Evolutionary conservation across 35 echinoderm and acorn worm genomes (phyloP), one percentile per base, ranked within the genome.

Genomic region (Hemicentrotus pulcherrimus): DNA sequence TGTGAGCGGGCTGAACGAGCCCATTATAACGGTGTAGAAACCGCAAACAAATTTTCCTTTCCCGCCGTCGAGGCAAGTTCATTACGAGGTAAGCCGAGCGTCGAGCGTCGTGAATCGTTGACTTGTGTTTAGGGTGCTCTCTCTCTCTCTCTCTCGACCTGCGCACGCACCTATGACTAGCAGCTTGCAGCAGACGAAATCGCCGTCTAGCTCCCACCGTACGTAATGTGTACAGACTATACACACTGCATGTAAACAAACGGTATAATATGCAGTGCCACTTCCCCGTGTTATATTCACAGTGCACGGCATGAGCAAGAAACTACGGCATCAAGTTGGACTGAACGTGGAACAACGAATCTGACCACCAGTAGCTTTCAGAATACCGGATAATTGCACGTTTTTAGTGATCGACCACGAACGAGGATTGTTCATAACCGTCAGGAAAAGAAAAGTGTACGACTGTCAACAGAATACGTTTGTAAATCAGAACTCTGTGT

Each of bases 171-270:
- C 65, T 78, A 78, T 78, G 11, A 59, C 52, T 78, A 55, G 65
- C 65, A 78, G 65, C 65, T 59, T 28, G 65, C 65, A 78, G 65
- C 65, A 78, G 88, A 90, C 31, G 88, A 45, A 90, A 18, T 35
- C 12, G 88, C 32, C n/a, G 46, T 18, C 24, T 11, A 11, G 52
- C 11, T 59, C 65, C 88, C 32, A 16, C 88, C 88, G 88, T 90
- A 33, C 19, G 46, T 47, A 90, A 18, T 90, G 88, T 90, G 88
- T 90, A 31, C 88, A 90, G 88, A 90, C 88, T 45, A 35, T 47
- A 90, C 88, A 90, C 88, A 90, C 32, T 90, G 88, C 46, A 90
- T 90, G 88, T 90, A 90, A 90, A 90, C 88, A 90, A 90, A 90
- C 31, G 88, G 88, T 90, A 32, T 47, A 90, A 45, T 90, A 90